Base-by-base conservation (phyloP, 2,113 vertebrate genomes). In the Pithys albifrons region DNA sequence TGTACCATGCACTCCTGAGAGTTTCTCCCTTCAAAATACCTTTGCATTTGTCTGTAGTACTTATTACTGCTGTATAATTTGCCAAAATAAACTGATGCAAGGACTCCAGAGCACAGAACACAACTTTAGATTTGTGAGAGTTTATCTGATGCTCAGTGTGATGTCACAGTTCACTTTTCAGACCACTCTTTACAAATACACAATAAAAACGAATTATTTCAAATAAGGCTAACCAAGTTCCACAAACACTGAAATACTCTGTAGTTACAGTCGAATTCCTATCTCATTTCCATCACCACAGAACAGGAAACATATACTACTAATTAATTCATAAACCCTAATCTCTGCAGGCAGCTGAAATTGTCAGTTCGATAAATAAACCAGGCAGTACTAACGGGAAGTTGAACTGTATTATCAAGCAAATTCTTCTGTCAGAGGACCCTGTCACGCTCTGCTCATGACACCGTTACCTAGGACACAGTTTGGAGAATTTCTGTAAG, bases 261-360 rank as follows among this genome's bases (percentile, higher is more conserved):
- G 39, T 10, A 75, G 43, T 75, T 87, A 59, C 3, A 67, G 66
- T 9, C 61, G 87, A 33, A 7, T 3, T 45, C 48, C 35, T 24
- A 41, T 45, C 70, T 75, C 35, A 24, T 39, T 71, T 59, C 48
- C 69, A 74, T 58, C 76, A 33, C 35, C 23, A 31, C 61, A 75
- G 61, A 82, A 85, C 16, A 67, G 51, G 89, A 85, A 93, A 92
- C 29, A 31, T 3, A 69, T 3, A 33, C 80, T 75, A 37, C 80
- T 84, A 75, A 87, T 54, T 95, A 93, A 95, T 81, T 92, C 57
- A 94, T 75, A 91, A 94, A 57, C 73, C 57, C 27, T 81, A 61
- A 92, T 82, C 80, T 84, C 94, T 35, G 31, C 73, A 69, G 77
- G 76, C 84, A 75, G 84, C 35, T 52, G 43, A 62, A 91, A 83